Percentiles rank a stretch among this genome's conserved stretches.
Conservation (phyloP, 2,113 vertebrate genomes). For the Eidolon helvum region DNA sequence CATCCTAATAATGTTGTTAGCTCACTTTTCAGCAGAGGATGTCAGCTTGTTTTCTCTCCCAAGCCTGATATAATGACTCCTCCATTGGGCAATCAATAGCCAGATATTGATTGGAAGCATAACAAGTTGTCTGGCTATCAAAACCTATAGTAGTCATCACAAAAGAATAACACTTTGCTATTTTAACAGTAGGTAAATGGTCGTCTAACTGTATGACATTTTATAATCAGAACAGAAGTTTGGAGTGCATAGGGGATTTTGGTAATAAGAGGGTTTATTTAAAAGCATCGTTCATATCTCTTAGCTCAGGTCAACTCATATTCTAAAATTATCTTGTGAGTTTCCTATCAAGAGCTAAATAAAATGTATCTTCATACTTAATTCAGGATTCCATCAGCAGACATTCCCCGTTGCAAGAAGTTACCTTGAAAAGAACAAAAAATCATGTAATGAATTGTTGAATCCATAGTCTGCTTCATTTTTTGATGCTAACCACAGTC, state of each 20-base stretch:
- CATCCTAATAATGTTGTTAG: not conserved
- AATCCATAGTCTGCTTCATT: not conserved
- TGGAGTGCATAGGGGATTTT: not conserved
- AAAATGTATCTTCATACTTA: not conserved
- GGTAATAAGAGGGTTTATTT: not conserved
- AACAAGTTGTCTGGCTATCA: not conserved
- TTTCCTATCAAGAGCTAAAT: not conserved
- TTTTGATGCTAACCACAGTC: not conserved
- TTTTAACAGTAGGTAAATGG: not conserved
- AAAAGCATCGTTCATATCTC: not conserved
- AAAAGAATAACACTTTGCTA: not conserved
- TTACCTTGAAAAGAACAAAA: not conserved
- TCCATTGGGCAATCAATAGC: not conserved
- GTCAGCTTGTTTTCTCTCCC: slow-evolving; percentile 32
- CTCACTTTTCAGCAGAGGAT: slow-evolving; percentile 23
- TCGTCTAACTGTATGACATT: not conserved
- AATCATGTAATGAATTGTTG: not conserved
- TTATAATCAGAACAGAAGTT: not conserved
- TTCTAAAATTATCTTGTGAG: not conserved
- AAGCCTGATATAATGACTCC: not conserved
- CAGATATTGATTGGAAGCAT: not conserved
- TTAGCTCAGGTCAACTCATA: not conserved
- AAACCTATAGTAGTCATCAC: not conserved
- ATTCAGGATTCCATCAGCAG: not conserved
- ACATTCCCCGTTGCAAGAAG: not conserved